These are phyloP conservation scores for Geotrypetes seraphini DNA, from an alignment of 2,797 vertebrate genomes.

Conservation along the genomic window DNA sequence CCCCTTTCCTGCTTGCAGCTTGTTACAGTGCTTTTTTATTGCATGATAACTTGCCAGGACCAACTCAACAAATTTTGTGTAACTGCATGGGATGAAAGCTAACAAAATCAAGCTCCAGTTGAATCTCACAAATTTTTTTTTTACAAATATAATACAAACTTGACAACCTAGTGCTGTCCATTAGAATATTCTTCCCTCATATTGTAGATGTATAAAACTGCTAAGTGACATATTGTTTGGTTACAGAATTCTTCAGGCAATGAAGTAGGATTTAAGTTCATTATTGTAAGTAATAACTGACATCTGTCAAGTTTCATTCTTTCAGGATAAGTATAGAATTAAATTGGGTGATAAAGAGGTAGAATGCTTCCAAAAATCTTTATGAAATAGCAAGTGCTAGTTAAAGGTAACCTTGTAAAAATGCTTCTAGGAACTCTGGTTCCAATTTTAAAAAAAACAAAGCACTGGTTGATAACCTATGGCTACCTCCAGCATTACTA, in stretches of 20 bases:
- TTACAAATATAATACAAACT: no score
- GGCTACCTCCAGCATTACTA: no score
- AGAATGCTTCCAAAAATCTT: background rate
- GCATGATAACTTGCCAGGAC: slow-evolving; percentile 31
- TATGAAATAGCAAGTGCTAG: background rate
- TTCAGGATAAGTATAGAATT: background rate
- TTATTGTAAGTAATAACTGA: background rate
- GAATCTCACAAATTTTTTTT: no score
- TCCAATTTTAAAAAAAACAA: no score
- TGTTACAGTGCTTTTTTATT: slow-evolving; percentile 33
- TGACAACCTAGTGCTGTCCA: no score
- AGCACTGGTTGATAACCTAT: no score
- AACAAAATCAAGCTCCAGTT: no score
- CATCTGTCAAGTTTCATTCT: background rate
- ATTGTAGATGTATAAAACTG: background rate
- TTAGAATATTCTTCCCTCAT: no score
- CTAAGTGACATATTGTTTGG: background rate
- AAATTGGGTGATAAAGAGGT: background rate
- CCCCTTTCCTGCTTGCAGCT: slow-evolving; percentile 33
- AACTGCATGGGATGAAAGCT: no score
- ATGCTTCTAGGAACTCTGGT: no score
- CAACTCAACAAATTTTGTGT: no score
- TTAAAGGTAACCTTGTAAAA: no score
- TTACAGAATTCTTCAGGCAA: background rate
- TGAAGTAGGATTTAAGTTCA: background rate